phyloP scores from a whole-genome alignment of 2,888 invertebrate species.

The Beris morrisii region DNA sequence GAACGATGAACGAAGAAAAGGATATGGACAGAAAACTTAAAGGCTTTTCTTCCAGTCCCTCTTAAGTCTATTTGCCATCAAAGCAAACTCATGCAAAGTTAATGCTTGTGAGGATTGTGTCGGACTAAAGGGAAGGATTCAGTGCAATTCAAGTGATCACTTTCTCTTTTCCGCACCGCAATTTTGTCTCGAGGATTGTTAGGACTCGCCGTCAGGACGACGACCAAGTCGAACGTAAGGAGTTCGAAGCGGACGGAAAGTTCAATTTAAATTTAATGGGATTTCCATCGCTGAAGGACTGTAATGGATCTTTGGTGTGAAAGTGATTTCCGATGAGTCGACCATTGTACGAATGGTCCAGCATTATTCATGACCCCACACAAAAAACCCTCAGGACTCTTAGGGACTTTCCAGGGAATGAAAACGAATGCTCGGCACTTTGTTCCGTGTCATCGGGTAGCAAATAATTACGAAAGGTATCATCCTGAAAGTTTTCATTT shows the following conservation, averaged over 20 bases:
- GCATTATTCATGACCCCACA: constrained; percentile 27
- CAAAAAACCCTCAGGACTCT: constrained; percentile 14
- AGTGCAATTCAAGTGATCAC: constrained; percentile 20
- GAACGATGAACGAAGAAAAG: too few species aligned
- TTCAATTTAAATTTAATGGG: constrained; percentile 29
- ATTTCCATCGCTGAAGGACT: constrained; percentile 19
- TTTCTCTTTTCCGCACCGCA: constrained; percentile 1
- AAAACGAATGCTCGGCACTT: constrained; percentile 24
- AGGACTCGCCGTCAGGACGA: not conserved
- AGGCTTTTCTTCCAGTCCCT: constrained; percentile 16
- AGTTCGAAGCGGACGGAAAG: not conserved
- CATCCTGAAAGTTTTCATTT: constrained; percentile 12
- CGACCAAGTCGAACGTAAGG: not conserved
- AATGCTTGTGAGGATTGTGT: constrained; percentile 6
- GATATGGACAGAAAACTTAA: constrained; percentile 7
- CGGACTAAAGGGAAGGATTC: constrained; percentile 7
- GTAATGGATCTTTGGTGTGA: constrained; percentile 28
- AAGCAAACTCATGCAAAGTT: constrained; percentile 26
- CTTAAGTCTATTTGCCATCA: constrained; percentile 17
- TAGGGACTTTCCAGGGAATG: not conserved
- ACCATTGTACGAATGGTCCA: constrained; percentile 15
- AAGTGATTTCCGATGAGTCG: constrained; percentile 21
- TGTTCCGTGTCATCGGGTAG: constrained; percentile 25
- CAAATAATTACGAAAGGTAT: constrained; percentile 26
- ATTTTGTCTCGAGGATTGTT: constrained; percentile 3